Evolutionary conservation across 2,888 invertebrate genomes (phyloP), one percentile per base, ranked within the genome.

Genomic region (Alsophila aescularia): DNA sequence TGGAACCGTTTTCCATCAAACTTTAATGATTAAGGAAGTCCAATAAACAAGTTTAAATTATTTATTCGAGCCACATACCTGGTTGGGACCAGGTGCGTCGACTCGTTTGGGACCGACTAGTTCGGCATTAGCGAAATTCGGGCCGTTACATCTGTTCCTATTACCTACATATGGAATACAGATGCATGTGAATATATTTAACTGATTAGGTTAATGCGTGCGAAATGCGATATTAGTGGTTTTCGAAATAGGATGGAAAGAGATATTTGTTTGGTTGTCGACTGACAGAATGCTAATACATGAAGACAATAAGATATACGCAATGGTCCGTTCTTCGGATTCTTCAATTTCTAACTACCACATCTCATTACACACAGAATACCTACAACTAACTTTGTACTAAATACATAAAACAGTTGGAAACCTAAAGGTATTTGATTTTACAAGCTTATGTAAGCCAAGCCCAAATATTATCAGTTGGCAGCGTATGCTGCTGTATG

Each of bases 91-190:
- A 86, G 85, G 85, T 88, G 88, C 83, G 81, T 58, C 65, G 76
- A 86, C 87, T 72, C 81, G 87, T 87, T 85, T 66, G 58, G 9
- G 18, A 31, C 35, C 37, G 36, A 47, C 64, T 51, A 55, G 67
- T 75, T 81, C 75, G 68, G 74, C 76, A 80, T 87, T 86, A 82
- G 86, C 86, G 78, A 87, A 87, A 87, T 81, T 85, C 70, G 81
- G 77, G 81, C 83, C 87, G 79, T 79, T 77, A 85, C 86, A 42
- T 12, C 73, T 72, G 88, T 88, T 84, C 80, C 65, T 70, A 66
- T 81, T 83, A 77, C 90, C 87, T 64, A 90, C 83, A 77, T 88
- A 75, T 70, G 50, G 60, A 53, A 48, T 37, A 44, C 27, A 49
- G 27, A 49, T 43, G 49, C 37, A 49, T 36, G 9, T 47, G 52